Evolutionary conservation across 1,140 invertebrate species (phyloP), one percentile per base, ranked within the genome.

Genomic region (Mizuhopecten yessoensis): DNA sequence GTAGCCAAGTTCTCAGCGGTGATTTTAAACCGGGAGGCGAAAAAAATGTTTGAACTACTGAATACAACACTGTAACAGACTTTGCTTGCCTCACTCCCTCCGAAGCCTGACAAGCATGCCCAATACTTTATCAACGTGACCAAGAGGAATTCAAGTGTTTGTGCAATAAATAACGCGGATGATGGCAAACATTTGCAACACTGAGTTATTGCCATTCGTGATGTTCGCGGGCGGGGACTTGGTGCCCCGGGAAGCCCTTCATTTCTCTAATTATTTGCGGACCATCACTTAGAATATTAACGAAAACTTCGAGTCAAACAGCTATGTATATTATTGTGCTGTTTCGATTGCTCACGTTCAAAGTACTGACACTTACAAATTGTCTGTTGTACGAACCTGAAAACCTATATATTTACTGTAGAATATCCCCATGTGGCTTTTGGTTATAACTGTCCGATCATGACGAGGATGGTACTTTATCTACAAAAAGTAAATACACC

Each of bases 121-220:
- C 57, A 29, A 75, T 29, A 29, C n/a, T 75, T 29, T 29, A 75
- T 75, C 57, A 75, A 17, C 17, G n/a, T 29, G 57, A 75, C 57
- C 23, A 75, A 29, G 57, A 75, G 20, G 57, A 75, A 75, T 75
- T 75, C 57, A 29, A 75, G 57, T 75, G n/a, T 75, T 75, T 75
- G 57, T 17, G 17, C 11, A 29, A 75, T 75, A 75, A 75, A n/a
- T 75, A 29, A n/a, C 23, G 9, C 23, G 29, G 20, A n/a, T 1
- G n/a, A 29, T n/a, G n/a, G n/a, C 23, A 75, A 29, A 75, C n/a
- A 29, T 49, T 49, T 23, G 23, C 11, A 17, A 29, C 17, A 3
- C n/a, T n/a, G 17, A 75, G 57, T 75, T 75, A 75, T 75, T 75
- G n/a, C 57, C 7, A 9, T 75, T 75, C 57, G 20, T 75, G 23